These are phyloP conservation scores for Schizaphis graminum DNA, from an alignment of 2,888 invertebrate genomes.

Conservation along the genomic window DNA sequence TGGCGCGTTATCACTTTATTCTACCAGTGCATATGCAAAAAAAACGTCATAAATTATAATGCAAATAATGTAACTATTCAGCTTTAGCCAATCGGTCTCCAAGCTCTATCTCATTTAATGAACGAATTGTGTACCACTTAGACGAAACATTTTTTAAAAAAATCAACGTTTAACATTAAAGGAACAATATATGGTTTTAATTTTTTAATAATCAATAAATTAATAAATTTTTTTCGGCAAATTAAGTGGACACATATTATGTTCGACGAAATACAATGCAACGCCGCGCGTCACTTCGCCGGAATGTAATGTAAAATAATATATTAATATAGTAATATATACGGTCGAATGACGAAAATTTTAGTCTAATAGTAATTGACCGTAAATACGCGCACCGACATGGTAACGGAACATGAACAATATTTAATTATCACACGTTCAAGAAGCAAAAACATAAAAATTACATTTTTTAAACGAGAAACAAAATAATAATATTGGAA, in stretches of 20 bases:
- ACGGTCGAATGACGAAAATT: conserved; percentile 12
- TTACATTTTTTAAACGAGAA: neutral
- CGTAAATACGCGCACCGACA: neutral
- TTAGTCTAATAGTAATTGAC: conserved; percentile 41
- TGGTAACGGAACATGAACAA: conserved; percentile 1
- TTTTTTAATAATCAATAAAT: conserved; percentile 22
- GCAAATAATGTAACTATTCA: neutral
- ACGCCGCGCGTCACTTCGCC: neutral
- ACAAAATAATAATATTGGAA: neutral
- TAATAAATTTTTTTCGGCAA: conserved; percentile 39
- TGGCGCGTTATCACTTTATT: neutral
- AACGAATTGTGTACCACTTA: neutral
- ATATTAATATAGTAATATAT: neutral
- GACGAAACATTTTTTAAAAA: neutral
- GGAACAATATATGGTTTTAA: conserved; percentile 37
- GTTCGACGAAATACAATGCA: neutral
- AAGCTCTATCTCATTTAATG: neutral
- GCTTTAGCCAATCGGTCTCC: neutral
- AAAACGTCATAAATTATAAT: neutral
- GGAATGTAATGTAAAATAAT: neutral
- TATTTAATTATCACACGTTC: neutral
- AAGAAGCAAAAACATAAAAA: neutral
- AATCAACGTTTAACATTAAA: conserved; percentile 20
- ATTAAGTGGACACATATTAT: neutral
- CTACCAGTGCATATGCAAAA: neutral